These are phyloP conservation scores for Jordanella pulchra DNA, from an alignment of 2,797 vertebrate species.

Conservation along the genomic window DNA sequence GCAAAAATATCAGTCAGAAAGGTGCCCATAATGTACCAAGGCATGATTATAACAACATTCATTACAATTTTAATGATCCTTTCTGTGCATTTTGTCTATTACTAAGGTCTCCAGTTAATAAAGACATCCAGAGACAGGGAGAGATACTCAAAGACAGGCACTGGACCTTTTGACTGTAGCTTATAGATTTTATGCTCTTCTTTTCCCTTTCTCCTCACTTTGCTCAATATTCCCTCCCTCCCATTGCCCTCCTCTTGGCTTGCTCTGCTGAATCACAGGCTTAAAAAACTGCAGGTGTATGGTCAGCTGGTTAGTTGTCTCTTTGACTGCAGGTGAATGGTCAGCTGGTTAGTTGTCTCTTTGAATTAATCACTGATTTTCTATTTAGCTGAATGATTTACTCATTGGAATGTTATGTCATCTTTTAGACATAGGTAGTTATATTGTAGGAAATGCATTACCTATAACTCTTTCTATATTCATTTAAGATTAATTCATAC, in stretches of 20 bases:
- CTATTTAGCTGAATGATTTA: constrained; percentile 49
- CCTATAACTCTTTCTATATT: background rate
- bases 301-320: constrained; percentile 37
- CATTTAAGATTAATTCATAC: background rate
- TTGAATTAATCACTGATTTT: constrained; percentile 41
- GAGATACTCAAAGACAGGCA: constrained; percentile 57
- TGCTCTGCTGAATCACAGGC: constrained; percentile 38
- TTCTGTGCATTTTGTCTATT: constrained; percentile 13
- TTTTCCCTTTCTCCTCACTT: constrained; percentile 34
- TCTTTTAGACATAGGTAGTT: background rate
- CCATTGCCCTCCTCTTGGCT: constrained; percentile 20
- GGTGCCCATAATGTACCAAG: background rate
- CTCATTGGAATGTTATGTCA: constrained; percentile 7
- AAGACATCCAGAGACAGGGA: constrained; percentile 51
- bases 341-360: constrained; percentile 36
- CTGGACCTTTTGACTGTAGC: constrained; percentile 51
- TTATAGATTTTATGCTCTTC: constrained; percentile 62
- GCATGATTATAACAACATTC: constrained; percentile 11
- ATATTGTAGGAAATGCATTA: background rate
- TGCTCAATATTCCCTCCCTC: constrained; percentile 49
- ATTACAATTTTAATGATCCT: constrained; percentile 9
- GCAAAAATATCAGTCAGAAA: constrained; percentile 7
- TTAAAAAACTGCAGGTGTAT: constrained; percentile 48
- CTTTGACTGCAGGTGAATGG: constrained; percentile 38
- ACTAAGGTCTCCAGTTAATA: constrained; percentile 29